Evolutionary conservation across 2,888 invertebrate species (phyloP).

Genomic region (Nomada hirtipes): DNA sequence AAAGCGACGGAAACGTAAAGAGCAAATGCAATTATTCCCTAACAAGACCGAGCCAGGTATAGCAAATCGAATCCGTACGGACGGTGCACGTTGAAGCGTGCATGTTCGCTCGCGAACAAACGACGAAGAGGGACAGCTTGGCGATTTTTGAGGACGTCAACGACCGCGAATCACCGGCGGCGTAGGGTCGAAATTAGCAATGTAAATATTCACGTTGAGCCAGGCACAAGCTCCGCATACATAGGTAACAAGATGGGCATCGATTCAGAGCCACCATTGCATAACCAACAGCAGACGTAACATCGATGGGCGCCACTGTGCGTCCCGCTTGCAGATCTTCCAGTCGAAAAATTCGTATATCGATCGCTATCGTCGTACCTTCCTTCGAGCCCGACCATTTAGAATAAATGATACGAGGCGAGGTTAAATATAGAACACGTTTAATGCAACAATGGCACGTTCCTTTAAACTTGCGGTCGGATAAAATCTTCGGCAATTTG

Average conservation of each 20-base stretch:
- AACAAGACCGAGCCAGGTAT: constrained; percentile 4
- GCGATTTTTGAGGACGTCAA: constrained; percentile 51
- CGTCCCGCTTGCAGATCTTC: constrained; percentile 18
- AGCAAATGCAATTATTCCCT: neutral
- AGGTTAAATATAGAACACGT: no score
- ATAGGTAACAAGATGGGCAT: constrained; percentile 56
- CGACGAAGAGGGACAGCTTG: neutral
- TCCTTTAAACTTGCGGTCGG: no score
- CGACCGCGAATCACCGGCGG: constrained; percentile 41
- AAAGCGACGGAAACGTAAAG: no score
- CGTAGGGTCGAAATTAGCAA: constrained; percentile 63
- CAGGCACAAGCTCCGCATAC: constrained; percentile 53
- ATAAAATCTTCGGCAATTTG: no score
- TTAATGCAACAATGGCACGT: no score
- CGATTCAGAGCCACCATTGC: constrained; percentile 48
- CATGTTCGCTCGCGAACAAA: neutral
- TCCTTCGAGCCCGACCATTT: neutral
- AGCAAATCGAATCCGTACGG: constrained; percentile 2
- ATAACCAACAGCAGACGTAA: constrained; percentile 52
- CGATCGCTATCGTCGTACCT: neutral
- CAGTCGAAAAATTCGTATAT: constrained; percentile 22
- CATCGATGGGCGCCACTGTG: constrained; percentile 10
- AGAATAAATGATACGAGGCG: neutral
- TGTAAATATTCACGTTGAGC: constrained; percentile 60
- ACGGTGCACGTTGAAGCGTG: neutral